A percentile compares a stretch with the other conserved stretches of the same genome.
phyloP scores from a whole-genome alignment of 2,113 vertebrate genomes.

The Aythya baeri region DNA sequence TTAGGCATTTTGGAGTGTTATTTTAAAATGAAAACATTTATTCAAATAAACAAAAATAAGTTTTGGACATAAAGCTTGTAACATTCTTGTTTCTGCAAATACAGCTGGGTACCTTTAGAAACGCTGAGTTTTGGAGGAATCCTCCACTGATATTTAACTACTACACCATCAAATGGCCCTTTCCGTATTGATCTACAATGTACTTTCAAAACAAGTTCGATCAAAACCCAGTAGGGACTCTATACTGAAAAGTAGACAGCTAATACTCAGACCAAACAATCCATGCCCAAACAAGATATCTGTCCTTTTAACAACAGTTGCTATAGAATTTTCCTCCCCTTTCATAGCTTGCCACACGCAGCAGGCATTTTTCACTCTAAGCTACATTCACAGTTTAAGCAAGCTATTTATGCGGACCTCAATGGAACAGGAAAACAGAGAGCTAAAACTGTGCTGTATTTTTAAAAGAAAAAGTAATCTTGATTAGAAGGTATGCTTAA shows the following conservation, averaged over 20 bases:
- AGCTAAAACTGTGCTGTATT: not conserved
- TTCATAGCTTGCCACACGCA: slow-evolving; percentile 54
- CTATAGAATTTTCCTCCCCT: slow-evolving; percentile 48
- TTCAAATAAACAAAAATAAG: not conserved
- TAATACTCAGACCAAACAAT: slow-evolving; percentile 62
- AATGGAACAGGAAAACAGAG: not conserved
- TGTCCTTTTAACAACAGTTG: slow-evolving; percentile 54
- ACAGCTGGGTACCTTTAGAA: not conserved
- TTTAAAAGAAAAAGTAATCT: slow-evolving; percentile 15
- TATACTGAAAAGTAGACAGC: slow-evolving; percentile 47
- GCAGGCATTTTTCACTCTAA: slow-evolving; percentile 43
- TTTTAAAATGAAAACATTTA: not conserved
- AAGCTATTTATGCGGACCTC: slow-evolving; percentile 27
- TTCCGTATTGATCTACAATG: slow-evolving; percentile 59
- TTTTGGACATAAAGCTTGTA: not conserved
- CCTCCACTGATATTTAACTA: slow-evolving; percentile 30
- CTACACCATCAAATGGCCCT: slow-evolving; percentile 14
- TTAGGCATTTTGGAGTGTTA: not conserved
- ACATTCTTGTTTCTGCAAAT: not conserved
- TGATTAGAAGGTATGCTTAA: not conserved
- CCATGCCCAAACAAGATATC: slow-evolving; percentile 55
- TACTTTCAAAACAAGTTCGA: slow-evolving; percentile 67
- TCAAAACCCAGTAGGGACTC: slow-evolving; percentile 61
- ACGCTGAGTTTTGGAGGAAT: not conserved
- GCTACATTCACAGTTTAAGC: slow-evolving; percentile 34